Evolutionary conservation across 37 sponge, comb jelly and placozoan genomes (phyloP).

Genomic region (Haliclona indistincta): DNA sequence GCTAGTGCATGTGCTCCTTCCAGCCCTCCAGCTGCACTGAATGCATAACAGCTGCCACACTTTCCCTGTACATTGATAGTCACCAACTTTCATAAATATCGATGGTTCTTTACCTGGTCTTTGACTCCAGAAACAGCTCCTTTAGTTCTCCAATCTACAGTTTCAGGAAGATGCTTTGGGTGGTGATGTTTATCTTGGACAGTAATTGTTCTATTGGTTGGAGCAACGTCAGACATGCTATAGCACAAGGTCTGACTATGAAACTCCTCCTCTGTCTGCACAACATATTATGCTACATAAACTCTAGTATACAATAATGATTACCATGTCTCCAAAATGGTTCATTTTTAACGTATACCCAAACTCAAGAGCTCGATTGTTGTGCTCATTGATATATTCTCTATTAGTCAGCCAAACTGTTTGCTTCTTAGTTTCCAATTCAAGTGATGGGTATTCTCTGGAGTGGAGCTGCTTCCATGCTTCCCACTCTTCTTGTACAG

Average conservation of each 20-base stretch:
- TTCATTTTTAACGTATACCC: slow-evolving; percentile 58
- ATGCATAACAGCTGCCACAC: slow-evolving; percentile 88
- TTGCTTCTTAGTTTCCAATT: slow-evolving; percentile 38
- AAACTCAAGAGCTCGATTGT: slow-evolving; percentile 29
- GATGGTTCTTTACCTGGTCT: slow-evolving; percentile 37
- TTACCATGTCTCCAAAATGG: slow-evolving; percentile 57
- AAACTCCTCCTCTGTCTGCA: not conserved
- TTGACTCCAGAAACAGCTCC: slow-evolving; percentile 57
- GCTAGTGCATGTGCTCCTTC: slow-evolving; percentile 71
- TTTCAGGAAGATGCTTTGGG: not conserved
- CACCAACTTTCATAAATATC: not conserved
- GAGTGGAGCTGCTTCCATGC: not conserved
- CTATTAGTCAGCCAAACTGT: slow-evolving; percentile 43
- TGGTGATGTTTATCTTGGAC: not conserved
- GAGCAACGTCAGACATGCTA: not conserved
- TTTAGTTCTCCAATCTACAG: slow-evolving; percentile 61
- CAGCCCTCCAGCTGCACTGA: slow-evolving; percentile 83
- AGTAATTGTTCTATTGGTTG: not conserved
- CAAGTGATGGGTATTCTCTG: not conserved
- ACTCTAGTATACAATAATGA: too few species aligned
- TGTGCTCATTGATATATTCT: slow-evolving; percentile 52
- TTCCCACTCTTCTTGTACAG: not conserved
- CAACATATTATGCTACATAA: too few species aligned
- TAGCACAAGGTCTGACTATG: not conserved
- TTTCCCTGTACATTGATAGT: slow-evolving; percentile 44